phyloP scores from a whole-genome alignment of 2,113 vertebrate species.

The Apodemus sylvaticus region DNA sequence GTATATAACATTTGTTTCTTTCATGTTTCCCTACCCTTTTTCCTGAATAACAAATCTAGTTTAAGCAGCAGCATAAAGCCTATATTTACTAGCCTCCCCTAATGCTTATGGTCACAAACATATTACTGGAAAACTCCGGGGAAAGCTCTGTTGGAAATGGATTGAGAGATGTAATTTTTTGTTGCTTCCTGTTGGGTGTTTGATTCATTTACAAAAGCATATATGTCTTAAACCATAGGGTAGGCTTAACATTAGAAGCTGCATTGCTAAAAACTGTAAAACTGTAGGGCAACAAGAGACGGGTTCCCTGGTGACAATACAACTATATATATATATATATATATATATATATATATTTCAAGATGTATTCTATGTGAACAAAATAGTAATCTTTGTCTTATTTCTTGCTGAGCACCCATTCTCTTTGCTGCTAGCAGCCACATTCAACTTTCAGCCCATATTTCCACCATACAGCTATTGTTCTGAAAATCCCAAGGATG shows the following conservation, averaged over 20 bases:
- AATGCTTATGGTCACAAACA: neutral
- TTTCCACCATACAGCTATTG: neutral
- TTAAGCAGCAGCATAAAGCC: neutral
- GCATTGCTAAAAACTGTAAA: neutral
- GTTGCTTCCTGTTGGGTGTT: neutral
- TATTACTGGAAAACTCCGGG: neutral
- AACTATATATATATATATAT: no score
- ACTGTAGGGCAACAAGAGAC: neutral
- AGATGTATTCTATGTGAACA: neutral
- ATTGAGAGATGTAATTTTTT: neutral
- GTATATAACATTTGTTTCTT: neutral
- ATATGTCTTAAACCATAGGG: neutral
- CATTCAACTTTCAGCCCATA: neutral
- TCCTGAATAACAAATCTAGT: neutral
- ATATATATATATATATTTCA: neutral
- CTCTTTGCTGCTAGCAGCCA: neutral
- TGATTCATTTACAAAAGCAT: neutral
- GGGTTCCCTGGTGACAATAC: neutral
- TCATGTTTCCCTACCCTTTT: neutral
- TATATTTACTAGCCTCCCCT: neutral
- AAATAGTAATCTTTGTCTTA: neutral
- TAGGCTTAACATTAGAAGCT: neutral
- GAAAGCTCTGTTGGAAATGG: neutral
- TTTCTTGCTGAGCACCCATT: neutral
- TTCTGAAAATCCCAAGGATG: neutral